Percentiles rank a stretch among this genome's conserved stretches.
Conservation (phyloP, 2,888 invertebrate species). For the Leptarthrus brevirostris region DNA sequence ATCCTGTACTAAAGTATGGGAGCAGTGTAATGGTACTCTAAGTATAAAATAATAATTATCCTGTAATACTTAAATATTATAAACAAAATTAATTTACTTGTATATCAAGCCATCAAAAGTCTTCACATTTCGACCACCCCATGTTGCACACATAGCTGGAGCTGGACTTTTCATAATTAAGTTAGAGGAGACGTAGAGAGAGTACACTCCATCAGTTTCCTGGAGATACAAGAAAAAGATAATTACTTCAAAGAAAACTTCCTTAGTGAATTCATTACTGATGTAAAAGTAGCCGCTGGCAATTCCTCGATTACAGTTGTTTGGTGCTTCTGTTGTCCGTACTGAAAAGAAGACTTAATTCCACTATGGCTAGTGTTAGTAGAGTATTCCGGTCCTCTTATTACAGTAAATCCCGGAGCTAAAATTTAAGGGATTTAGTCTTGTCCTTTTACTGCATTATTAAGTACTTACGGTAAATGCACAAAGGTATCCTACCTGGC, state of each 20-base stretch:
- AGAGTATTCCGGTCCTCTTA: constrained; percentile 54
- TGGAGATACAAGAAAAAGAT: not conserved
- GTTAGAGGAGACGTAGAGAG: constrained; percentile 53
- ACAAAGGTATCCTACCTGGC: constrained; percentile 80
- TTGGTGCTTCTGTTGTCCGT: not conserved
- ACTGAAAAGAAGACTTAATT: not conserved
- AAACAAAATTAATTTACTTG: constrained; percentile 70
- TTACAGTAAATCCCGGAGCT: constrained; percentile 58
- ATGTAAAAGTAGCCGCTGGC: not conserved
- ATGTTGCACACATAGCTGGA: constrained; percentile 80
- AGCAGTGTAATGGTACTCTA: constrained; percentile 81
- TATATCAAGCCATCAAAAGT: constrained; percentile 86
- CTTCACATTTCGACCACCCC: constrained; percentile 85
- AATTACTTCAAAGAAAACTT: not conserved
- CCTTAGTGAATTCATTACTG: not conserved
- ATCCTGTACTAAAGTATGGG: constrained; percentile 80
- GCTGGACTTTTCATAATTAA: constrained; percentile 67
- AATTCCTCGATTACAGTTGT: not conserved
- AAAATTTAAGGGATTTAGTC: constrained; percentile 31
- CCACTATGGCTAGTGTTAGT: not conserved
- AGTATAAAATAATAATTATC: no score
- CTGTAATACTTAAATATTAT: constrained; percentile 66
- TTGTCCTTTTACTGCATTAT: not conserved
- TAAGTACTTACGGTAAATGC: constrained; percentile 71
- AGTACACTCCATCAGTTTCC: not conserved